Evolutionary conservation across 2,797 vertebrate species (phyloP).

Genomic region (Bradypodion ventrale): DNA sequence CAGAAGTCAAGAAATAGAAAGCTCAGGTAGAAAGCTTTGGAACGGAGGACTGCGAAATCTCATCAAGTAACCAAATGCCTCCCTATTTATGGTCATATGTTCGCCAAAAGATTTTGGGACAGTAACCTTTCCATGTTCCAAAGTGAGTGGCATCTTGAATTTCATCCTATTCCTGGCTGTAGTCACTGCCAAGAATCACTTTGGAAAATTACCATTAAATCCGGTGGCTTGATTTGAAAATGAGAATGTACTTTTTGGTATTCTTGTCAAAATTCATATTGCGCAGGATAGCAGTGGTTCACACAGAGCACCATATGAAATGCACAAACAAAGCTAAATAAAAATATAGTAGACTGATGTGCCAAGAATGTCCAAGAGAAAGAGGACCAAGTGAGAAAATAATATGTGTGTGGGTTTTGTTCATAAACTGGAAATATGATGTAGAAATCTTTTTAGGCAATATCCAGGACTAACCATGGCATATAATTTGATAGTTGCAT

Average conservation of each 20-base stretch:
- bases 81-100: conserved; percentile 51
- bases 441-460: background rate
- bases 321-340: background rate
- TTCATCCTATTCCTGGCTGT: conserved; percentile 75
- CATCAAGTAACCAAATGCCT: conserved; percentile 54
- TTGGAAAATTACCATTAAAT: conserved; percentile 70
- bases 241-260: background rate
- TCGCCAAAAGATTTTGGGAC: too few species aligned
- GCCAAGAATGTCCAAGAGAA: background rate
- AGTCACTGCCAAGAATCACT: conserved; percentile 63
- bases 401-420: background rate
- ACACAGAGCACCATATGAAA: background rate
- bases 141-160: conserved; percentile 76
- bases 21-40: conserved; percentile 69
- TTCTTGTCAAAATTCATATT: background rate
- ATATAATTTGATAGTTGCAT: too few species aligned
- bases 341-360: background rate
- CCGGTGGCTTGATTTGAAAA: background rate
- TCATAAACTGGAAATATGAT: background rate
- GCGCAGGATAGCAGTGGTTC: background rate
- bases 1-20: conserved; percentile 70
- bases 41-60: conserved; percentile 53
- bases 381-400: background rate
- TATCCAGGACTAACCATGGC: background rate
- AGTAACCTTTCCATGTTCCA: background rate